A percentile compares a stretch with the other conserved stretches of the same genome.
These are phyloP conservation scores for Tetheella fluctuosa DNA, from an alignment of 2,888 invertebrate genomes.

Conservation along the genomic window DNA sequence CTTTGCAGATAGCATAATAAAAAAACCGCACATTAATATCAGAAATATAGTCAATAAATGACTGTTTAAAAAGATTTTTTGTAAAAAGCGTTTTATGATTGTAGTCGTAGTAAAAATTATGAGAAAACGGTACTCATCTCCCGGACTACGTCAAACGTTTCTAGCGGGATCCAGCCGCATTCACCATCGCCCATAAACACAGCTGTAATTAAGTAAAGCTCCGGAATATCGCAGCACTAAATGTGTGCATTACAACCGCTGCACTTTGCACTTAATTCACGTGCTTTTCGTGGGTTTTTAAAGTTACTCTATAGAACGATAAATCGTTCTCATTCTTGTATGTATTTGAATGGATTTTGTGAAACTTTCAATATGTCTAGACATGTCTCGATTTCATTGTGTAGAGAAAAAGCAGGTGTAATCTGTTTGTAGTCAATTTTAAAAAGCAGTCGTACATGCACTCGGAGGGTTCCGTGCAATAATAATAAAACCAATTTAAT, in stretches of 20 bases:
- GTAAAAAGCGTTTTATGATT: background rate
- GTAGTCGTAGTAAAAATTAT: background rate
- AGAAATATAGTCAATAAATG: too few species aligned
- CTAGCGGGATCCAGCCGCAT: background rate
- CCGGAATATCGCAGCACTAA: background rate
- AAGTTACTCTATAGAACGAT: background rate
- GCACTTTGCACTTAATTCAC: conserved; percentile 5
- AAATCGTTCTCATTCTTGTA: too few species aligned
- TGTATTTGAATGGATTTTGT: background rate
- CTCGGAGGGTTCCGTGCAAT: too few species aligned
- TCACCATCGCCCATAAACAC: background rate
- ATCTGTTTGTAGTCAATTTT: too few species aligned
- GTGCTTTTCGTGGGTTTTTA: background rate
- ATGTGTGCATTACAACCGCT: background rate
- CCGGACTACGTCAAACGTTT: background rate
- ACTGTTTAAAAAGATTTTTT: too few species aligned
- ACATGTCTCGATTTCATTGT: background rate
- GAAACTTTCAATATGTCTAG: background rate
- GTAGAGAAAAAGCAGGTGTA: too few species aligned
- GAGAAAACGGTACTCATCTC: background rate
- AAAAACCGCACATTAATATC: too few species aligned
- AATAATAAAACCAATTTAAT: too few species aligned
- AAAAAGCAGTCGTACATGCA: too few species aligned
- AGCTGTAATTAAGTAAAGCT: conserved; percentile 2
- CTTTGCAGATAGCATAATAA: too few species aligned